Evolutionary conservation across 2,113 vertebrate genomes (phyloP).

Genomic region (Scatophagus argus): DNA sequence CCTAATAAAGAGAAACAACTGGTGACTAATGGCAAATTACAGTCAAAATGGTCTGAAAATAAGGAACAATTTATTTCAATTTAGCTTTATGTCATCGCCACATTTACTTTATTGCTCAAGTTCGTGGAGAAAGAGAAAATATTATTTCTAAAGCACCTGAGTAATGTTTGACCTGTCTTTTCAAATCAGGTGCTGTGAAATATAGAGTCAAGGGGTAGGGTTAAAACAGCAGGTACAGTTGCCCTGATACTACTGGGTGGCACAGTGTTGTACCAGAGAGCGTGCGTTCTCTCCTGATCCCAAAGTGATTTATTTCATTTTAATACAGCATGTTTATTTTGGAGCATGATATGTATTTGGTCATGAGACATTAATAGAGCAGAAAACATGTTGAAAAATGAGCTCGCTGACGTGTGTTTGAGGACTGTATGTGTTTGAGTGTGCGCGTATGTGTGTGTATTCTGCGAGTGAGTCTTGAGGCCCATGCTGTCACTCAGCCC

Average conservation of each 20-base stretch:
- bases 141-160: slow-evolving; percentile 34
- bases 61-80: slow-evolving; percentile 48
- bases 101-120: slow-evolving; percentile 35
- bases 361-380: slow-evolving; percentile 82
- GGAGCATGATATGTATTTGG: slow-evolving; percentile 76
- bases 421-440: slow-evolving; percentile 56
- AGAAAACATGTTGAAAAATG: slow-evolving; percentile 81
- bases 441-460: slow-evolving; percentile 43
- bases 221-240: slow-evolving; percentile 45
- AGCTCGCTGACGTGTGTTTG: slow-evolving; percentile 70
- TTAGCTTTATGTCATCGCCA: slow-evolving; percentile 51
- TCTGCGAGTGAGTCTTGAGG: slow-evolving; percentile 71
- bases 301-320: slow-evolving; percentile 75
- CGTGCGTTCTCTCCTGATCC: slow-evolving; percentile 61
- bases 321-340: slow-evolving; percentile 76
- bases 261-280: slow-evolving; percentile 24
- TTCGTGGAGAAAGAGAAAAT: slow-evolving; percentile 34
- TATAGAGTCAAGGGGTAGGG: slow-evolving; percentile 7
- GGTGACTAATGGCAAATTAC: slow-evolving; percentile 46
- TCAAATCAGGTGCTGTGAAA: slow-evolving; percentile 46
- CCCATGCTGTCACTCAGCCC: slow-evolving; percentile 81
- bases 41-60: slow-evolving; percentile 45
- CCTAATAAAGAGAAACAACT: slow-evolving; percentile 35
- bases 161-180: slow-evolving; percentile 42
- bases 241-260: slow-evolving; percentile 60